A percentile compares a stretch with the other conserved stretches of the same genome.
Evolutionary conservation across 2,113 vertebrate species (phyloP).

Genomic region (Cranoglanis bouderius): DNA sequence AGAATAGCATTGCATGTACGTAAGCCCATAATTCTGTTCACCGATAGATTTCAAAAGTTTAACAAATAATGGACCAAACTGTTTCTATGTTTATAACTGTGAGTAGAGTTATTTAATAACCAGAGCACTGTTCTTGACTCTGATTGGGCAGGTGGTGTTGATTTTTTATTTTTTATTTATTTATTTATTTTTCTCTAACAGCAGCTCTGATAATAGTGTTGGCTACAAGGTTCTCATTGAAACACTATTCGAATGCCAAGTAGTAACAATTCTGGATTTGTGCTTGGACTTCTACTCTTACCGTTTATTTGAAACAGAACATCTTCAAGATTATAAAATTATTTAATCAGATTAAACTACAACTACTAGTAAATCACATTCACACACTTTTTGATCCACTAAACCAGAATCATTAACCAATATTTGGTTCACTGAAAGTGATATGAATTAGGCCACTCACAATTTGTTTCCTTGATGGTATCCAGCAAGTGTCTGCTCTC

Average conservation of each 20-base stretch:
- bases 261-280: background rate
- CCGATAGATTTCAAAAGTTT: too few species aligned
- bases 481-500: conserved; percentile 75
- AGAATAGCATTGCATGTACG: too few species aligned
- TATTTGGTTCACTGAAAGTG: background rate
- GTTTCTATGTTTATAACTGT: background rate
- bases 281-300: background rate
- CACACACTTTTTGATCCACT: background rate
- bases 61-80: too few species aligned
- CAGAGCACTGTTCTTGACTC: background rate
- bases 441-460: conserved; percentile 58
- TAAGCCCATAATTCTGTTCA: too few species aligned
- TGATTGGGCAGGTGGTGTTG: background rate
- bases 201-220: too few species aligned
- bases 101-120: background rate
- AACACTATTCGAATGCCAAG: background rate
- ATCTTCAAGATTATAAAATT: background rate
- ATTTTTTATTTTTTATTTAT: too few species aligned
- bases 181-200: too few species aligned
- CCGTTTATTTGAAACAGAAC: background rate
- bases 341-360: background rate
- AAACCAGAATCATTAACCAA: background rate
- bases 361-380: background rate
- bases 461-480: conserved; percentile 57
- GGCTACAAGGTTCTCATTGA: background rate